Percentiles rank a stretch among this genome's conserved stretches.
These are phyloP conservation scores for Pocillopora meandrina DNA, from an alignment of 92 coral and sea anemone species.

Conservation along the genomic window DNA sequence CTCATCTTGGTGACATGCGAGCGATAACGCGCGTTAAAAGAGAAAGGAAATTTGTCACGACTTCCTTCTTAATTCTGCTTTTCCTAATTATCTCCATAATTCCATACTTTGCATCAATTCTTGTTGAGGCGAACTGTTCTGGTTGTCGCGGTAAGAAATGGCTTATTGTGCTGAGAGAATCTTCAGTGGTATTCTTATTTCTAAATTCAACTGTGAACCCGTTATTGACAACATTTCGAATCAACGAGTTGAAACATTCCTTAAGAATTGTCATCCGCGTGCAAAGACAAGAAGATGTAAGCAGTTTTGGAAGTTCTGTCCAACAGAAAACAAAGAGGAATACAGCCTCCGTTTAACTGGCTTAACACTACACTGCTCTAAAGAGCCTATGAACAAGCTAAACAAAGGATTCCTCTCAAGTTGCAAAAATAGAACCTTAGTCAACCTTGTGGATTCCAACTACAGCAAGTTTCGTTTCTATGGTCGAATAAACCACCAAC, in stretches of 20 bases:
- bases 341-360: too few relatives aligned
- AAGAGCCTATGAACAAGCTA: too few relatives aligned
- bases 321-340: not conserved
- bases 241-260: constrained; percentile 8
- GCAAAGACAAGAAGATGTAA: not conserved
- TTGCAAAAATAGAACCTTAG: too few relatives aligned
- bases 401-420: too few relatives aligned
- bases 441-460: too few relatives aligned
- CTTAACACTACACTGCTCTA: too few relatives aligned
- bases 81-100: not conserved
- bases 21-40: not conserved
- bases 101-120: constrained; percentile 5
- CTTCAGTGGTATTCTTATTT: not conserved
- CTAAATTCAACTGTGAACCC: constrained; percentile 1
- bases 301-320: not conserved
- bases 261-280: not conserved
- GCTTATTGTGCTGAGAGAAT: not conserved
- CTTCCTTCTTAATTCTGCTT: constrained; percentile 10
- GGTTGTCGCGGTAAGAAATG: not conserved
- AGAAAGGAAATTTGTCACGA: constrained; percentile 8
- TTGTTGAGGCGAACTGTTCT: not conserved
- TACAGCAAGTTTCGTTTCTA: too few relatives aligned
- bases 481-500: too few relatives aligned
- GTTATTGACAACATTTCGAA: constrained; percentile 7
- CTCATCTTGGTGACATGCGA: not conserved